Evolutionary conservation across 2,797 vertebrate species (phyloP), one percentile per base, ranked within the genome.

Genomic region (Bovichtus diacanthus): DNA sequence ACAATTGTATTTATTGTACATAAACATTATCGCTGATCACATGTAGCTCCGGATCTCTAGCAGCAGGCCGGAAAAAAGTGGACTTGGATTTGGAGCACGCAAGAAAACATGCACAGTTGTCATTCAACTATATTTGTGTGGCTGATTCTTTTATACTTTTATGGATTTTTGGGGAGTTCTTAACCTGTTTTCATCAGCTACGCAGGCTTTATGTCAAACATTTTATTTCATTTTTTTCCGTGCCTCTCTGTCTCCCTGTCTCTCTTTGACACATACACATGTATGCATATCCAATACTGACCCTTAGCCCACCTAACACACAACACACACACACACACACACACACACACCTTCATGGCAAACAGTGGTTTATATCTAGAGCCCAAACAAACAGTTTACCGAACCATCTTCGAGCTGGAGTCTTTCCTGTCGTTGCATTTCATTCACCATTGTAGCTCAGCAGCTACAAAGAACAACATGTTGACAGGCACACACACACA

Each of bases 381-480:
- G 62, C 41, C 54, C 29, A 78, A 71, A 66, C 62, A 49, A 66
- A 66, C 23, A 54, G 61, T 25, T 69, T 10, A 23, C n/a, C n/a
- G n/a, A n/a, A n/a, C 47, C 31, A 31, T 29, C 29, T 15, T 47
- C 5, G 1, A 63, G 36, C 36, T 56, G 36, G 3, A 43, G 7
- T n/a, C 12, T 44, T 43, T 66, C 25, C 31, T 34, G n/a, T 41
- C 34, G 55, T 50, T 9, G 9, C n/a, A 56, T 47, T 56, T 23
- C 31, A 69, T 47, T 41, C 4, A 6, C 60, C 3, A 3, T 8
- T 56, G 6, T 23, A 29, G 43, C 25, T 54, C 18, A 21, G 53
- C 51, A 25, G 49, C 34, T 50, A 18, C 12, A 29, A 15, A 59
- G 50, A 36, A 9, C 49, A 25, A n/a, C 31, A 38, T 6, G 11